Base-by-base conservation (phyloP, 2,888 invertebrate genomes). In the Patella caerulea region DNA sequence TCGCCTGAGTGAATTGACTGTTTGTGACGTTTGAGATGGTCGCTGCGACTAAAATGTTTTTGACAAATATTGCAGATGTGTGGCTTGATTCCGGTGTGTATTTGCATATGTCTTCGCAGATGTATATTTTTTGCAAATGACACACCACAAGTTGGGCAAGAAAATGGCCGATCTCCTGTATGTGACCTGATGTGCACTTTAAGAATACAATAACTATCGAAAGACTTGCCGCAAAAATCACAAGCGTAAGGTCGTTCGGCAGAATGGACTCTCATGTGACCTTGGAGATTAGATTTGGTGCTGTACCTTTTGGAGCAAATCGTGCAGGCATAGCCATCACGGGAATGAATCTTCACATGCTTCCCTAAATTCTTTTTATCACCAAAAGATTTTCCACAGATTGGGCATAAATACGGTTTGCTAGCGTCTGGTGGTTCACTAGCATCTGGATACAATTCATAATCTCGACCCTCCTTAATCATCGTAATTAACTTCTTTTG, bases 51-150 rank as follows among this genome's bases (percentile, higher is more conserved):
- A 76, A 87, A 87, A 54, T 83, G 79, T 79, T 87, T 87, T 17
- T 81, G 80, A 72, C 87, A 86, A 12, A 86, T 75, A 72, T 82
- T 81, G 72, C 88, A 88, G 34, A 78, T 78, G 56, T 86, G 86
- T 2, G 86, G 87, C 73, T 86, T 87, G 19, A 84, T 79, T 0
- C 87, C 86, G 1, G 86, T 85, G 80, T 88, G 88, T 19, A 86
- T 86, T 34, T 83, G 81, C 71, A 86, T 75, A 74, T 88, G 88
- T 19, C 86, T 83, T 71, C 86, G 86, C n/a, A 88, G 81, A 74
- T 87, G 86, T 65, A 86, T 85, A 75, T 86, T 86, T 74, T 86
- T 86, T 17, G 86, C 83, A 76, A 88, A 88, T 17, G 84, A 82
- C 70, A 85, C 83, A 9, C 84, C 84, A 76, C 87, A 88, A n/a